Evolutionary conservation across 2,113 vertebrate species (phyloP).

Genomic region (Corydoras sp.): DNA sequence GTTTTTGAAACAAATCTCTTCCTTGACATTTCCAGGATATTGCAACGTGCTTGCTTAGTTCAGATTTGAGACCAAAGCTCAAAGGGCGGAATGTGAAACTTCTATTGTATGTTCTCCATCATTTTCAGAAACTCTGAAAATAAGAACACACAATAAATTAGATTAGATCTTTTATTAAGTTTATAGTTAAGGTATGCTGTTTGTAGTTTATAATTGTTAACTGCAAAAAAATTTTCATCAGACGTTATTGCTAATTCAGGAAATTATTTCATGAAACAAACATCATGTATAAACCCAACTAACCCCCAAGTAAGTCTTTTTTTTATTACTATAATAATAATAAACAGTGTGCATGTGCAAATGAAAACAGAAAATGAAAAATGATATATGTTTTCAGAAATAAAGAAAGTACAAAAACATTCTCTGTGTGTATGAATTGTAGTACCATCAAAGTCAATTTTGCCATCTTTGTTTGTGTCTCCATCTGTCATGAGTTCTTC

Average conservation of each 20-base stretch:
- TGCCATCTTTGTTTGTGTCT: constrained; percentile 71
- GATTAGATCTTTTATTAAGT: too few species aligned
- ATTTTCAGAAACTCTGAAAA: constrained; percentile 69
- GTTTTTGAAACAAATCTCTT: constrained; percentile 1
- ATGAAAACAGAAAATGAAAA: too few species aligned
- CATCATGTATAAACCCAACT: too few species aligned
- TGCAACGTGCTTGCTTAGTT: constrained; percentile 1
- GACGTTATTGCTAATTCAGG: too few species aligned
- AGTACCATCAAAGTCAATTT: constrained; percentile 74
- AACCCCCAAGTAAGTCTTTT: too few species aligned
- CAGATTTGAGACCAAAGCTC: not conserved
- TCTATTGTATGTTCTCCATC: constrained; percentile 71
- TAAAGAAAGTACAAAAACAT: not conserved
- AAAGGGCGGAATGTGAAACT: constrained; percentile 51
- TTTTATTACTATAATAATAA: too few species aligned
- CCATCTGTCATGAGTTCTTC: constrained; percentile 70
- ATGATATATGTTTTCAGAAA: not conserved
- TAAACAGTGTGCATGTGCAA: too few species aligned
- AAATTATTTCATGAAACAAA: too few species aligned
- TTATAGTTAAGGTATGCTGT: too few species aligned
- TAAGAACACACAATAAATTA: constrained; percentile 4
- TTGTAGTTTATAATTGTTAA: too few species aligned
- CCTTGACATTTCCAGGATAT: constrained; percentile 6
- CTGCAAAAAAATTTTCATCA: too few species aligned
- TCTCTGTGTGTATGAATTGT: not conserved